phyloP scores from a whole-genome alignment of 2,888 invertebrate genomes.

The Myathropa florea region DNA sequence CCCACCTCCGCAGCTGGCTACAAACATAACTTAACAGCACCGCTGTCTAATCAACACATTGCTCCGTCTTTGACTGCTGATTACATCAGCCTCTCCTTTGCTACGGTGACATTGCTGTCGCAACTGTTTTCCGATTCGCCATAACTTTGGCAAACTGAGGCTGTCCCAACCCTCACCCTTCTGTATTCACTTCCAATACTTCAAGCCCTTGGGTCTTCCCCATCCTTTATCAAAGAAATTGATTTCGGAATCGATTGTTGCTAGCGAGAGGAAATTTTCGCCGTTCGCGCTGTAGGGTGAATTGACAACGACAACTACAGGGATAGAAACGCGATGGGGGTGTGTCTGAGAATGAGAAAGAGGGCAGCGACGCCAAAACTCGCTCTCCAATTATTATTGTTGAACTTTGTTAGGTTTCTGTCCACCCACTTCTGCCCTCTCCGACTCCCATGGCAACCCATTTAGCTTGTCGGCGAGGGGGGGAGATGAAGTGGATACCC shows the following conservation, averaged over 20 bases:
- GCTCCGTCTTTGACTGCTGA: not conserved
- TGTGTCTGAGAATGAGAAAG: slow-evolving; percentile 8
- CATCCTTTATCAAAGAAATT: slow-evolving; percentile 29
- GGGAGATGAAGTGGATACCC: slow-evolving; percentile 13
- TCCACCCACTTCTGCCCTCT: not conserved
- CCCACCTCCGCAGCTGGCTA: too few species aligned
- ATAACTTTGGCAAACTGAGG: not conserved
- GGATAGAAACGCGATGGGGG: not conserved
- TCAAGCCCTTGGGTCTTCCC: not conserved
- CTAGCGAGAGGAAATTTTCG: slow-evolving; percentile 40
- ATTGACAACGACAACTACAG: slow-evolving; percentile 38
- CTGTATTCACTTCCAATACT: not conserved
- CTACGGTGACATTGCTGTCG: not conserved
- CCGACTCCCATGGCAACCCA: not conserved
- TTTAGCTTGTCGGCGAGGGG: not conserved
- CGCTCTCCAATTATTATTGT: slow-evolving; percentile 56
- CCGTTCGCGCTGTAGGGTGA: slow-evolving; percentile 33
- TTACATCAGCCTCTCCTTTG: not conserved
- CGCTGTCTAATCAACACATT: not conserved
- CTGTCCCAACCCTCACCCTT: not conserved
- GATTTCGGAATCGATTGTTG: slow-evolving; percentile 66
- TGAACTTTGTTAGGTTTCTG: slow-evolving; percentile 58
- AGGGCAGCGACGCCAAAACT: slow-evolving; percentile 42
- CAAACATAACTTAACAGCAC: not conserved
- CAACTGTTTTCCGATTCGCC: not conserved